Evolutionary conservation across 2,888 invertebrate genomes (phyloP).

Genomic region (Drosophila borborema): DNA sequence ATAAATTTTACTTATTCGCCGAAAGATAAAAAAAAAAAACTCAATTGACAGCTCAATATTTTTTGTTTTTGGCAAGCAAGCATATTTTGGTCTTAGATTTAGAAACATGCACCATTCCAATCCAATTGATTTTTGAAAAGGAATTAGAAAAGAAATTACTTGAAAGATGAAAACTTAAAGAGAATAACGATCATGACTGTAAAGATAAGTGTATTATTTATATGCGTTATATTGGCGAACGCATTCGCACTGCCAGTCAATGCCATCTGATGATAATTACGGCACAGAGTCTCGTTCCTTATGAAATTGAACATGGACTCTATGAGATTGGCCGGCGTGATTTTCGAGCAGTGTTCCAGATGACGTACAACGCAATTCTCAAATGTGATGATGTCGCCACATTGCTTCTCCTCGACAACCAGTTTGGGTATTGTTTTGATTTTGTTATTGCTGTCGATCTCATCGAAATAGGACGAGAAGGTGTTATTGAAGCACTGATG

Average conservation of each 20-base stretch:
- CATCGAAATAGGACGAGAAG: slow-evolving; percentile 85
- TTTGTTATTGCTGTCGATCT: slow-evolving; percentile 85
- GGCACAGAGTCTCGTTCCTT: slow-evolving; percentile 82
- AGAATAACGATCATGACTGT: slow-evolving; percentile 16
- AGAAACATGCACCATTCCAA: neutral
- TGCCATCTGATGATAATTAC: slow-evolving; percentile 61
- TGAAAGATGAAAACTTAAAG: slow-evolving; percentile 20
- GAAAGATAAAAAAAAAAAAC: neutral
- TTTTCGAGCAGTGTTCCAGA: slow-evolving; percentile 80
- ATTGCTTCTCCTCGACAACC: slow-evolving; percentile 86
- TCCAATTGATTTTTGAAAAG: neutral
- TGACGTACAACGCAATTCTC: slow-evolving; percentile 80
- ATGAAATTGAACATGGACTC: slow-evolving; percentile 84
- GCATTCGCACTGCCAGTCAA: slow-evolving; percentile 27
- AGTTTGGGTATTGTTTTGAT: slow-evolving; percentile 87
- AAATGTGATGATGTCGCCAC: slow-evolving; percentile 79
- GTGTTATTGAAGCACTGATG: slow-evolving; percentile 89
- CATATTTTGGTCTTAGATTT: neutral
- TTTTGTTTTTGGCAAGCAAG: slow-evolving; percentile 4
- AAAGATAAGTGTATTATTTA: slow-evolving; percentile 17
- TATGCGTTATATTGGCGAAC: neutral
- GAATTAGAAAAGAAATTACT: slow-evolving; percentile 4
- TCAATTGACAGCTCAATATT: neutral
- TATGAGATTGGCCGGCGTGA: slow-evolving; percentile 83
- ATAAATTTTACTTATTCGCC: slow-evolving; percentile 1